A percentile compares a stretch with the other conserved stretches of the same genome.
Conservation (phyloP, 2,797 vertebrate species). For the Gymnopithys bicolor region DNA sequence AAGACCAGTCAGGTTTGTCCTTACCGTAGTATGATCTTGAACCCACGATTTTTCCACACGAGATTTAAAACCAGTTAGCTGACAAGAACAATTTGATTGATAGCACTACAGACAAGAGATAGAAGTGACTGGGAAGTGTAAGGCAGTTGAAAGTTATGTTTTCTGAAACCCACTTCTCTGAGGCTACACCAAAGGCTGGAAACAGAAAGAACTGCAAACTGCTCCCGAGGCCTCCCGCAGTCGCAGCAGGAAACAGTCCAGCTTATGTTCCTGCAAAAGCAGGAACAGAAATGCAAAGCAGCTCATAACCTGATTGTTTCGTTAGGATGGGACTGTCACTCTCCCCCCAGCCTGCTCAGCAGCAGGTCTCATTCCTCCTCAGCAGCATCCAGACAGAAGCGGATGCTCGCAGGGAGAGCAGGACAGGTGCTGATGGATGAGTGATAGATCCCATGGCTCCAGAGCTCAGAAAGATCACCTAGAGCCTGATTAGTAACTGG, state of each 20-base stretch:
- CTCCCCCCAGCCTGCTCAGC: background rate
- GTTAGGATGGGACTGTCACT: background rate
- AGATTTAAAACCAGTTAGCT: conserved; percentile 8
- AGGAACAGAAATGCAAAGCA: background rate
- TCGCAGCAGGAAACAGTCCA: background rate
- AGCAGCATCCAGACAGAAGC: background rate
- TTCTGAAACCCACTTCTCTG: background rate
- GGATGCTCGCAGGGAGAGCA: background rate
- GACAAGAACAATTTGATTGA: conserved; percentile 20
- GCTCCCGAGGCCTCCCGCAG: background rate
- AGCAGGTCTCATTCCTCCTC: conserved; percentile 9
- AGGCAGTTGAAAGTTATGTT: conserved; percentile 4
- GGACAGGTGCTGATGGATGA: background rate
- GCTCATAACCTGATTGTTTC: background rate
- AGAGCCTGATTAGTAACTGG: conserved; percentile 5
- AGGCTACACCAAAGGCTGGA: background rate
- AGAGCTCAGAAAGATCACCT: background rate
- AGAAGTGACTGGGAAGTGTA: background rate
- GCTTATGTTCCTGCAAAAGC: background rate
- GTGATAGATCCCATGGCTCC: background rate
- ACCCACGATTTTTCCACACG: background rate
- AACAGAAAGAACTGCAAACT: background rate
- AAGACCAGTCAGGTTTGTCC: background rate
- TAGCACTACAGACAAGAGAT: background rate
- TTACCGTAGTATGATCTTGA: background rate